phyloP scores from a whole-genome alignment of 2,797 vertebrate species.

The Heteromormyrus szaboi region DNA sequence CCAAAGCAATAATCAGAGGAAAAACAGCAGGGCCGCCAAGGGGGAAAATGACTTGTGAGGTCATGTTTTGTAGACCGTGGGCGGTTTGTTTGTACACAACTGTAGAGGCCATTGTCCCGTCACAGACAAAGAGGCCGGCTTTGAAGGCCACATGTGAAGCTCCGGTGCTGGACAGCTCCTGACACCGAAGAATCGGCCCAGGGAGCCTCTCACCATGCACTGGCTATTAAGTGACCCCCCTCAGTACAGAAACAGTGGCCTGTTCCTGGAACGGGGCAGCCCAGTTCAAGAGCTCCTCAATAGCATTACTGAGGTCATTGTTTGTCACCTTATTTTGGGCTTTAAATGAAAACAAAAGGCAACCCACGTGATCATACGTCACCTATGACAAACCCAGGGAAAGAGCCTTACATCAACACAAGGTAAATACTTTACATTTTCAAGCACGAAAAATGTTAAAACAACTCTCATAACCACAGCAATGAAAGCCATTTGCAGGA shows the following conservation, averaged over 20 bases:
- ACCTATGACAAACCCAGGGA: background rate
- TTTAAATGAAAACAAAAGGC: background rate
- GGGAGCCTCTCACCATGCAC: background rate
- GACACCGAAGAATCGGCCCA: background rate
- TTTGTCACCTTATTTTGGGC: background rate
- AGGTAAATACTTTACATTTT: background rate
- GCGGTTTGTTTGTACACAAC: background rate
- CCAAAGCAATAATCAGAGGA: background rate
- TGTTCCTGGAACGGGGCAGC: background rate
- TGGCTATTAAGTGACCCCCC: background rate
- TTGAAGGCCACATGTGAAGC: background rate
- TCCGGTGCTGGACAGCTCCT: constrained; percentile 6
- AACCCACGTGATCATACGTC: background rate
- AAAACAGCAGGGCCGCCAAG: background rate
- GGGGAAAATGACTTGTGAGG: background rate
- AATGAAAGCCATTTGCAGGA: background rate
- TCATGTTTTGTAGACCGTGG: background rate
- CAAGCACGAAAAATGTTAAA: background rate
- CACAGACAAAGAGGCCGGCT: background rate
- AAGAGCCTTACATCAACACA: background rate
- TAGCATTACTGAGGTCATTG: background rate
- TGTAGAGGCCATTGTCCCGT: background rate
- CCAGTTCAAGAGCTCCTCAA: background rate
- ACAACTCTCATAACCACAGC: background rate
- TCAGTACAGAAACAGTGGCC: background rate